Percentiles rank a stretch among this genome's conserved stretches.
phyloP scores from a whole-genome alignment of 2,888 invertebrate species.

The Phyllotreta cruciferae region DNA sequence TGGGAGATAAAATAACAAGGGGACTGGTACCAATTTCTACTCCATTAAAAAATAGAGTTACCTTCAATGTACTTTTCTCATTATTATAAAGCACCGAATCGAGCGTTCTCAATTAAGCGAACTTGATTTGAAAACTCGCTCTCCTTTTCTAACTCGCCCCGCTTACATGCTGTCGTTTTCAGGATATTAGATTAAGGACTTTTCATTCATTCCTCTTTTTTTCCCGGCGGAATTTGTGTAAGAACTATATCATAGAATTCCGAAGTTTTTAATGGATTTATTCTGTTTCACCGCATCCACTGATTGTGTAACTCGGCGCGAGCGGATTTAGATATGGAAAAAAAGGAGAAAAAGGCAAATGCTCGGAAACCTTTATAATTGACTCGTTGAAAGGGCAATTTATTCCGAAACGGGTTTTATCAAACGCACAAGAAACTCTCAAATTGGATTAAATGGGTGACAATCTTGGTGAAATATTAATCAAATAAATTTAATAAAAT shows the following conservation, averaged over 20 bases:
- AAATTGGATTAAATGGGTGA: too few species aligned
- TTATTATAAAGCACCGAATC: not conserved
- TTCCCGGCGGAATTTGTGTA: conserved; percentile 34
- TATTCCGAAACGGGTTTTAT: not conserved
- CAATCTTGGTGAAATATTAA: too few species aligned
- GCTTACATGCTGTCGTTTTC: conserved; percentile 42
- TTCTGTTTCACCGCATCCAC: conserved; percentile 34
- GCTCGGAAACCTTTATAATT: conserved; percentile 6
- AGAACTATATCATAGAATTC: conserved; percentile 38
- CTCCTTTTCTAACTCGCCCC: conserved; percentile 32
- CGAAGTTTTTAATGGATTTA: conserved; percentile 37
- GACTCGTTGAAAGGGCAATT: conserved; percentile 9
- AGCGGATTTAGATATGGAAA: conserved; percentile 7
- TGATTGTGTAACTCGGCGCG: conserved; percentile 27
- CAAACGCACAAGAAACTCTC: too few species aligned
- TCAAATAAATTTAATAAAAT: too few species aligned
- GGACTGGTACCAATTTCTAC: too few species aligned
- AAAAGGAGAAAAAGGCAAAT: not conserved
- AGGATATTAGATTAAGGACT: conserved; percentile 43
- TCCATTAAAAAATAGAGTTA: too few species aligned
- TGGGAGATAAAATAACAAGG: too few species aligned
- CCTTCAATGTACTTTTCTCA: too few species aligned
- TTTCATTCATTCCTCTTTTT: conserved; percentile 38
- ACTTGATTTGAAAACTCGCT: conserved; percentile 43
- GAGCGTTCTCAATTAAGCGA: conserved; percentile 46